Evolutionary conservation across 2,113 vertebrate genomes (phyloP), one percentile per base, ranked within the genome.

Genomic region (Vulpes lagopus): DNA sequence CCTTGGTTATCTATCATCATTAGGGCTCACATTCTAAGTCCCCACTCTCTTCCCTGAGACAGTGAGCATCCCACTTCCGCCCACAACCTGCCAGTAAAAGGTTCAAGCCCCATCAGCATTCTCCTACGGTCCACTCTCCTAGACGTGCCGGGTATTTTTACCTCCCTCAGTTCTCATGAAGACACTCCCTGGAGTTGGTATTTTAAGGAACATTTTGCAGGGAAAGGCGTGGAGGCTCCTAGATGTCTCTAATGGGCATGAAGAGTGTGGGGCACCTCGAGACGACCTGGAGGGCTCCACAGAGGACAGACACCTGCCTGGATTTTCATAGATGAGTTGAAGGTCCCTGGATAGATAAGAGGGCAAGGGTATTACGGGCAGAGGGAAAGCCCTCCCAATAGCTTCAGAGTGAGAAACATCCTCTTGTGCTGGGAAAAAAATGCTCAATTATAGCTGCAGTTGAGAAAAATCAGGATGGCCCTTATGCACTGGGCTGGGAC

Each of bases 391-490:
- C 86, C 1, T 0, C 43, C 55, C 27, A 38, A n/a, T 89, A 82
- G 67, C 30, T 91, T 35, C 43, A 82, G 79, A 32, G 5, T 38
- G 53, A 25, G 51, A 64, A 64, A 32, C 8, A 30, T 15, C 11
- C 16, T 53, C 14, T 12, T 4, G 0, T 53, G 22, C 30, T 38
- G 10, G 2, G 35, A n/a, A 74, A 78, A 81, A 1, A 55, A 53
- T 3, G 17, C 4, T 22, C 1, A 27, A 76, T 35, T 27, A 78
- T 14, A 27, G 19, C 0, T 14, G 30, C 3, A 51, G 12, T 32
- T 93, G 49, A 59, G 78, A 57, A 62, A 93, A 89, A 19, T 64
- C 35, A 71, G 60, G 32, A 94, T 71, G 88, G 11, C 1, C 55
- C 11, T 80, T 80, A 3, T 89, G 20, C 32, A 22, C 7, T 35